Evolutionary conservation across 2,113 vertebrate species (phyloP), one percentile per base, ranked within the genome.

Genomic region (Corythornis vintsioides): DNA sequence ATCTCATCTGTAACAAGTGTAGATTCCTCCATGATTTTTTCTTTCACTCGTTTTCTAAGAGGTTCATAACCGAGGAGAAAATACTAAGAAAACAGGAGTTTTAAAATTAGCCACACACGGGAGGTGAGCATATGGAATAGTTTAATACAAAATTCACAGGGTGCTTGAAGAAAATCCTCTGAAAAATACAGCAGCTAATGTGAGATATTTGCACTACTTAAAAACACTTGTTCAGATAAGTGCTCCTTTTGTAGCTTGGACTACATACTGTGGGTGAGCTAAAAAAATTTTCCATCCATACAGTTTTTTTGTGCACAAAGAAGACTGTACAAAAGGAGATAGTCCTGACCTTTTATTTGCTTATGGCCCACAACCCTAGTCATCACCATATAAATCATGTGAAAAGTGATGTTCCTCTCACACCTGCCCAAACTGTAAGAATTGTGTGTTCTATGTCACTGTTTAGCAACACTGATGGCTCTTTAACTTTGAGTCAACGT

Each of bases 391-490:
- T 11, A 52, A 65, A 80, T 50, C 48, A 40, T n/a, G 42, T 48
- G 53, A 81, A 66, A 50, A 63, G 17, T 59, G 9, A 12, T 53
- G n/a, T 53, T 40, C 11, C 25, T 43, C 15, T 77, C 11, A 43
- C 13, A 67, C 16, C 57, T 18, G 20, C 14, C 11, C 38, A 28
- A 24, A n/a, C 89, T 89, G 78, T 82, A 7, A 7, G 24, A 14
- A 18, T 17, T 72, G 7, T 29, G 16, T 21, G n/a, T 15, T 0
- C 70, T 83, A 10, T n/a, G 45, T 25, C 42, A 31, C 24, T 22
- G 8, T 47, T 81, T 47, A 40, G 24, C 0, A 0, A 7, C 1
- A 3, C 1, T 70, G 40, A 64, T 56, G 0, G 1, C 29, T 33
- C 47, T 73, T 70, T 42, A 81, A 21, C 48, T 89, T 82, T 71